Evolutionary conservation across 2,888 invertebrate species (phyloP), one percentile per base, ranked within the genome.

Genomic region (Amphipyra berbera): DNA sequence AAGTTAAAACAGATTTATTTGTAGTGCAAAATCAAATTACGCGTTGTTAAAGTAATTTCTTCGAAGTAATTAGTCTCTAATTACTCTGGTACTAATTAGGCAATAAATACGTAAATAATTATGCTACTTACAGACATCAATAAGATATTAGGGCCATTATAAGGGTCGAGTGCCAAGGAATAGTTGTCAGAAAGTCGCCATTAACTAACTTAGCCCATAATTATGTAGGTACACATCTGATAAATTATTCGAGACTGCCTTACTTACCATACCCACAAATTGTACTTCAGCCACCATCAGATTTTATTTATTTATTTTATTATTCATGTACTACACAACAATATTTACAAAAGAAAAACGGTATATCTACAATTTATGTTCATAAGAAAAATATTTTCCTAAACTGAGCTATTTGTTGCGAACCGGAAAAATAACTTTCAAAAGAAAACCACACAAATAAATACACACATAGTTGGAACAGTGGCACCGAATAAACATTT

Each of bases 401-500:
- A 52, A 37, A 61, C 45, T 40, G 49, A 62, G 61, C 52, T 41
- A 61, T 63, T 70, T 54, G 44, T 45, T 48, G 38, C 58, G 40
- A 42, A 48, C 30, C 30, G 41, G 49, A 53, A 42, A 61, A 67
- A 64, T 21, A 60, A 57, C 30, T 60, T 46, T 61, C 30, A 59
- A 60, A 57, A 65, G 30, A 48, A 55, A 65, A 57, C 21, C 35
- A 44, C 44, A 50, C 12, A 70, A 60, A 33, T 21, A 35, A 5
- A 30, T 48, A 44, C 27, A 44, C 27, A 41, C 61, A 45, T 52
- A 50, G 21, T 33, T 54, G 61, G 61, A 47, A 63, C 35, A 55
- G 55, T 60, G 56, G 27, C 14, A 69, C 52, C 44, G 40, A 72
- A 72, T 67, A 73, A 72, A 82, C 75, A 68, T 79, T 79, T 75